These are phyloP conservation scores for Gisinianus flammeolus DNA, from an alignment of 2,888 invertebrate species.

Conservation along the genomic window DNA sequence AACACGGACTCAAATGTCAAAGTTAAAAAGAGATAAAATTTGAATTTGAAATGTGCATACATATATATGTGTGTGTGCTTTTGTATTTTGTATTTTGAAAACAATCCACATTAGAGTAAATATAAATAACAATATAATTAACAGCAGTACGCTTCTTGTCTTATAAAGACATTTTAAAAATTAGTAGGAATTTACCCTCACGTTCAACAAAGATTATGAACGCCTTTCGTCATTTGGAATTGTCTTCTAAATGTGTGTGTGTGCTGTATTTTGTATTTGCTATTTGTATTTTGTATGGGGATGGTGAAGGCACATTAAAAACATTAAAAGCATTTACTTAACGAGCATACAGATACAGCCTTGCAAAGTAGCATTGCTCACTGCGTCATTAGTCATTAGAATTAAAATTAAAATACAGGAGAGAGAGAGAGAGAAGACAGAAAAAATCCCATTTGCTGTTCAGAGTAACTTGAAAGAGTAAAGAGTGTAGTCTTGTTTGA, in stretches of 20 bases:
- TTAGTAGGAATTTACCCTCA: conserved; percentile 9
- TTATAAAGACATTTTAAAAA: conserved; percentile 23
- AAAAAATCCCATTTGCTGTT: background rate
- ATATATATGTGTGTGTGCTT: background rate
- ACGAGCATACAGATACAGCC: conserved; percentile 5
- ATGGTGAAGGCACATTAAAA: background rate
- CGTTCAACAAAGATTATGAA: conserved; percentile 5
- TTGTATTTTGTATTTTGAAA: background rate
- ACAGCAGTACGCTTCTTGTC: conserved; percentile 20
- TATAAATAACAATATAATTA: conserved; percentile 31
- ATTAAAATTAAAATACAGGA: background rate
- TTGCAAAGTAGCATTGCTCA: conserved; percentile 8
- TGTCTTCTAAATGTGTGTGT: too few species aligned
- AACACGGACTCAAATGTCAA: conserved; percentile 1
- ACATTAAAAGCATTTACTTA: background rate
- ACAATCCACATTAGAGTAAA: background rate
- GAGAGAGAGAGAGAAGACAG: background rate
- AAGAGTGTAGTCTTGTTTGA: background rate
- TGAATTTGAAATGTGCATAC: too few species aligned
- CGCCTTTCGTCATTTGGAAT: background rate
- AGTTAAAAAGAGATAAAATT: conserved; percentile 36
- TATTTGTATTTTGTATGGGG: too few species aligned
- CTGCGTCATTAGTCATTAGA: background rate
- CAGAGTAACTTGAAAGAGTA: background rate
- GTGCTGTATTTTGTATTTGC: too few species aligned